A percentile compares a stretch with the other conserved stretches of the same genome.
phyloP scores from a whole-genome alignment of 2,113 vertebrate genomes.

The Gila orcuttii region DNA sequence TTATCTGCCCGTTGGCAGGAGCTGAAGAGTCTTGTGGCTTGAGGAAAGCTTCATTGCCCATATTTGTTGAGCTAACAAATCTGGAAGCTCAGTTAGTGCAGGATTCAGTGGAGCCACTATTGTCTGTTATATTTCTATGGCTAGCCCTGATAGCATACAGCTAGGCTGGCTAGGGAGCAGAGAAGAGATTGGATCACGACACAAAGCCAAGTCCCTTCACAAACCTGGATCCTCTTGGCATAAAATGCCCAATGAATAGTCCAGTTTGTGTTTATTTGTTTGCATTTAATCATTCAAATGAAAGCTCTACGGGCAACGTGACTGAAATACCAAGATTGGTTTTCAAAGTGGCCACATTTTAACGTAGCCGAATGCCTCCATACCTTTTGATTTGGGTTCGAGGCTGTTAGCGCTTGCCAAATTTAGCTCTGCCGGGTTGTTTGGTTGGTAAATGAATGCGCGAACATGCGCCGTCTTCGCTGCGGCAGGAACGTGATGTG shows the following conservation, averaged over 20 bases:
- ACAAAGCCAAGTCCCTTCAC: constrained; percentile 34
- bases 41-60: constrained; percentile 55
- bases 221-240: constrained; percentile 47
- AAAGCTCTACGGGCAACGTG: constrained; percentile 48
- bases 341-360: constrained; percentile 28
- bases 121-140: constrained; percentile 53
- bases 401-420: constrained; percentile 29
- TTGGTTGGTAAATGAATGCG: constrained; percentile 46
- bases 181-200: constrained; percentile 52
- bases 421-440: constrained; percentile 21
- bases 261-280: constrained; percentile 53
- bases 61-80: constrained; percentile 64
- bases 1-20: constrained; percentile 59
- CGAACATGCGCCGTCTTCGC: constrained; percentile 29
- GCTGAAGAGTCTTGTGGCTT: constrained; percentile 52
- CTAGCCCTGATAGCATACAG: constrained; percentile 52
- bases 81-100: constrained; percentile 50
- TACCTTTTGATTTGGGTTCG: constrained; percentile 50
- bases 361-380: constrained; percentile 21
- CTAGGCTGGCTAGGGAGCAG: constrained; percentile 32
- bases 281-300: constrained; percentile 57
- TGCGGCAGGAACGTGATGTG: constrained; percentile 31
- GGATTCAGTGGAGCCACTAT: constrained; percentile 48
- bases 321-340: constrained; percentile 49
- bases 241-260: constrained; percentile 42